These are phyloP conservation scores for Epinephelus coioides DNA, from an alignment of 2,797 vertebrate species.

Conservation along the genomic window DNA sequence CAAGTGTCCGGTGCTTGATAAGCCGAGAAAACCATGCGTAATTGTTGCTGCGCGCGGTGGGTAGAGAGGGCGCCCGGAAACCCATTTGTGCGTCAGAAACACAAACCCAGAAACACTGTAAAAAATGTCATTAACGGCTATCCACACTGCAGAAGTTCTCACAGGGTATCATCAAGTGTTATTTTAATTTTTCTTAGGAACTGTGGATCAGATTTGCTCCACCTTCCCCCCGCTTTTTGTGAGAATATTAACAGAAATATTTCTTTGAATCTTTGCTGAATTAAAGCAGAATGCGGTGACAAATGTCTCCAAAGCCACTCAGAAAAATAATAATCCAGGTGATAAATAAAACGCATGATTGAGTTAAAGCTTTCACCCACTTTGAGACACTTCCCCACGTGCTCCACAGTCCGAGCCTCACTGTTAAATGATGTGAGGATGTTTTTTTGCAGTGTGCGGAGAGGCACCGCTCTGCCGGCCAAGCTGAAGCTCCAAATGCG, in stretches of 20 bases:
- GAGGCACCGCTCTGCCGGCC: constrained; percentile 54
- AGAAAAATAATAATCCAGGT: fast-evolving
- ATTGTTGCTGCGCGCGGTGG: constrained; percentile 46
- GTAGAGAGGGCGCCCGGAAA: constrained; percentile 56
- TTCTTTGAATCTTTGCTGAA: background rate
- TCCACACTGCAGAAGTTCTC: background rate
- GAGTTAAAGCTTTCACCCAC: background rate
- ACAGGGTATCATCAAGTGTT: background rate
- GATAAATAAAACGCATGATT: fast-evolving
- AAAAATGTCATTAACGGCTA: constrained; percentile 21
- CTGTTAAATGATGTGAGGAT: background rate
- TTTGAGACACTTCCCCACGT: constrained; percentile 4
- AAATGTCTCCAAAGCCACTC: background rate
- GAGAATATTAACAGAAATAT: background rate
- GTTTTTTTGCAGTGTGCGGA: constrained; percentile 53
- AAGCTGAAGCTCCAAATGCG: constrained; percentile 38
- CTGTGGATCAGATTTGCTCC: fast-evolving
- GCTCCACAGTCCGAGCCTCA: background rate
- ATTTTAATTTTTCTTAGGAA: background rate
- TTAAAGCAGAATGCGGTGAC: background rate
- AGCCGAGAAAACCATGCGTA: constrained; percentile 38
- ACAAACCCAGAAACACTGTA: constrained; percentile 60
- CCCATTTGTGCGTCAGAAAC: constrained; percentile 50
- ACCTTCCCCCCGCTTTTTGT: background rate
- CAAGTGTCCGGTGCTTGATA: constrained; percentile 18